These are phyloP conservation scores for Trichopria drosophilae DNA, from an alignment of 2,888 invertebrate species.

Conservation along the genomic window DNA sequence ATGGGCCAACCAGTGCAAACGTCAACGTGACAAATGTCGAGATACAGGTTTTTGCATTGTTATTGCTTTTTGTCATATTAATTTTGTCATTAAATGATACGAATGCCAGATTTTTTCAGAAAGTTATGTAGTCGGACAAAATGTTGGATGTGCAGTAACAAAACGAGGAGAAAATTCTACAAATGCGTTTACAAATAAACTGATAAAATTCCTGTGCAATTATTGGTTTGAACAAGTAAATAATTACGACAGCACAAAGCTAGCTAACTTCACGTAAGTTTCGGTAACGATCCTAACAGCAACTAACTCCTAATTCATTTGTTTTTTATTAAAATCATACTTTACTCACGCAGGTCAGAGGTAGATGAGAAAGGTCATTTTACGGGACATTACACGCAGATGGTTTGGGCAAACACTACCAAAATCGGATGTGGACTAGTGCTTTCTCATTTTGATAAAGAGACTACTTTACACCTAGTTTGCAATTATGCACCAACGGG, in stretches of 20 bases:
- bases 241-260: slow-evolving; percentile 10
- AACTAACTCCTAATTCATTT: too few species aligned
- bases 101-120: slow-evolving; percentile 18
- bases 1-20: too few species aligned
- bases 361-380: too few species aligned
- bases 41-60: too few species aligned
- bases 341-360: too few species aligned
- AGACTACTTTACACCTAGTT: slow-evolving; percentile 48
- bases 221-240: slow-evolving; percentile 31
- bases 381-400: slow-evolving; percentile 57
- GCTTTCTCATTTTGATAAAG: slow-evolving; percentile 42
- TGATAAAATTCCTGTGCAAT: slow-evolving; percentile 19
- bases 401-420: slow-evolving; percentile 60
- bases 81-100: too few species aligned
- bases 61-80: too few species aligned
- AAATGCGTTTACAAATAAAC: too few species aligned
- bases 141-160: slow-evolving; percentile 18
- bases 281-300: too few species aligned
- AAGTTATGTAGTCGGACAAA: slow-evolving; percentile 28
- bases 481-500: slow-evolving; percentile 54
- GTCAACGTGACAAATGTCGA: too few species aligned
- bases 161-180: background rate
- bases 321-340: too few species aligned
- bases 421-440: slow-evolving; percentile 60
- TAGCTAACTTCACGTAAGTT: slow-evolving; percentile 17